These are phyloP conservation scores for Limnephilus rhombicus DNA, from an alignment of 2,888 invertebrate genomes.

Conservation along the genomic window DNA sequence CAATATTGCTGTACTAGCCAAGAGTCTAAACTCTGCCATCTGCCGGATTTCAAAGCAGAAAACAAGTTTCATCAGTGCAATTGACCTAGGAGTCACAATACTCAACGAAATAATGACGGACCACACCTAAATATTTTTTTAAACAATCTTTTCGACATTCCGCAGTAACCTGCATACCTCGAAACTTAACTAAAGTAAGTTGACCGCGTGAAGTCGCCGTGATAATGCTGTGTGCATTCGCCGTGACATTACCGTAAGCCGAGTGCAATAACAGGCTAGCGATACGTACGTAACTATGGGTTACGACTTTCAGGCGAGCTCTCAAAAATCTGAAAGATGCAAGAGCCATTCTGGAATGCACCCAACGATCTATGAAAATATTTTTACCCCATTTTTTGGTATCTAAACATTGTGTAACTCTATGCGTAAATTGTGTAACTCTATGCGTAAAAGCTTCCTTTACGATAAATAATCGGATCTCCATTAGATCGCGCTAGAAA, in stretches of 20 bases:
- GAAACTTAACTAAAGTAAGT: constrained; percentile 4
- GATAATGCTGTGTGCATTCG: constrained; percentile 14
- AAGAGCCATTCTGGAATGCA: not conserved
- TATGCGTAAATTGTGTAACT: not conserved
- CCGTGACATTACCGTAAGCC: constrained; percentile 45
- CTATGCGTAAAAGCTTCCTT: not conserved
- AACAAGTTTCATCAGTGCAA: not conserved
- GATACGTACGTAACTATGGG: constrained; percentile 39
- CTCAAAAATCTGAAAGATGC: not conserved
- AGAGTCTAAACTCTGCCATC: not conserved
- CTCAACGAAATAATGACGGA: not conserved
- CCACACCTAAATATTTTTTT: not conserved
- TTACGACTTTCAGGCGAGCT: not conserved
- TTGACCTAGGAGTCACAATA: not conserved
- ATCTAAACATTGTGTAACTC: too few relatives aligned
- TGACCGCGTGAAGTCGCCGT: constrained; percentile 26
- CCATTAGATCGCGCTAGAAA: not conserved
- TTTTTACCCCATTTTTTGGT: too few relatives aligned
- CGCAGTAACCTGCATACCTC: not conserved
- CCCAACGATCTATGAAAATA: not conserved
- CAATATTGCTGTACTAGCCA: not conserved
- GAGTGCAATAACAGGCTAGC: constrained; percentile 42
- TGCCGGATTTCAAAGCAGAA: too few relatives aligned
- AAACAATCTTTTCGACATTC: not conserved
- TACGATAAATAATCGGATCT: not conserved